Conservation (phyloP, 2,888 invertebrate genomes). For the Nomada fabriciana region DNA sequence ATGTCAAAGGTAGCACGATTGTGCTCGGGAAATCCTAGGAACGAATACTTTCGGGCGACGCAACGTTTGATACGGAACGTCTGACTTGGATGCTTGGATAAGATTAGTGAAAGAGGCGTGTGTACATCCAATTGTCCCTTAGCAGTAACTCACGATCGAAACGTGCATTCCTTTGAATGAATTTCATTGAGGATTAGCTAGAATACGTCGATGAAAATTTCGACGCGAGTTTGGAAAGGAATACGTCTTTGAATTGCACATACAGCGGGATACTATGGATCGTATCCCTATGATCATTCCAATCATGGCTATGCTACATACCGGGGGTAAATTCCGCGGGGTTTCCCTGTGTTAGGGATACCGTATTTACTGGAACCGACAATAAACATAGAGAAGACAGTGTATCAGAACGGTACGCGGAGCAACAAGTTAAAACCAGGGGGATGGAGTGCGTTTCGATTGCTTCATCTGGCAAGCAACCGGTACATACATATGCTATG, state of each 20-base stretch:
- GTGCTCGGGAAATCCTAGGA: background rate
- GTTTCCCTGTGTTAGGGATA: background rate
- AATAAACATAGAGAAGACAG: constrained; percentile 11
- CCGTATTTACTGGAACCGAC: constrained; percentile 6
- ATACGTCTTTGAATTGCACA: background rate
- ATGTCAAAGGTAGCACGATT: background rate
- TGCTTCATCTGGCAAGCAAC: constrained; percentile 17
- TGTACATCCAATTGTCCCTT: background rate
- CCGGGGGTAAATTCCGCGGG: constrained; percentile 14
- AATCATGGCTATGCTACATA: constrained; percentile 27
- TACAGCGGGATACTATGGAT: background rate
- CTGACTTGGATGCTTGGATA: too few relatives aligned
- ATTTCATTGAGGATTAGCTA: background rate
- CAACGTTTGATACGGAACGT: background rate
- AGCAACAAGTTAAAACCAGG: constrained; percentile 50
- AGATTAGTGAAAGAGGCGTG: background rate
- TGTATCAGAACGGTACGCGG: background rate
- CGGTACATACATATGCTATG: background rate
- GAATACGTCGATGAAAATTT: background rate
- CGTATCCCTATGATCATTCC: constrained; percentile 42
- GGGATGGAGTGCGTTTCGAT: constrained; percentile 19
- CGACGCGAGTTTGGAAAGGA: background rate
- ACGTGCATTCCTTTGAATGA: background rate
- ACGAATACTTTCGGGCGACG: background rate
- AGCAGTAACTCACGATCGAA: background rate